These are phyloP conservation scores for Falco concolor DNA, from an alignment of 2,797 vertebrate species.

Conservation along the genomic window DNA sequence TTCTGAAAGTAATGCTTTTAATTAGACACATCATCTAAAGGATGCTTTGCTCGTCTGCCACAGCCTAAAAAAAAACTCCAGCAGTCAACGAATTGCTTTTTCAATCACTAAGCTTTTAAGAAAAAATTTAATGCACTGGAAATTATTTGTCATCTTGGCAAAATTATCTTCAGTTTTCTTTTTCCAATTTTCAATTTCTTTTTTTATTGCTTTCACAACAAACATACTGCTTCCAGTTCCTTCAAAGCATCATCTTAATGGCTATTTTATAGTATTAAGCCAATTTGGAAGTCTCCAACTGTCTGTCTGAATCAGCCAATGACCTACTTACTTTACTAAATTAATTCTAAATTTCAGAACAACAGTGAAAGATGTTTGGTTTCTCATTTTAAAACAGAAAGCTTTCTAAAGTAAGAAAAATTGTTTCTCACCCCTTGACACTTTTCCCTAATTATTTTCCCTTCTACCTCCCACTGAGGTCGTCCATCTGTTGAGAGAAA, in stretches of 20 bases:
- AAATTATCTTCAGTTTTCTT: neutral
- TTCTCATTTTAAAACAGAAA: neutral
- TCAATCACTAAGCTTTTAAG: neutral
- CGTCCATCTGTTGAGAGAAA: constrained; percentile 87
- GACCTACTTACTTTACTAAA: neutral
- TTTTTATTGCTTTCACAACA: neutral
- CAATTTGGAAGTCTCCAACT: neutral
- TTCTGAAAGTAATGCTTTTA: neutral
- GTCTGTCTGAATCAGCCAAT: neutral
- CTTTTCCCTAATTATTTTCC: constrained; percentile 92
- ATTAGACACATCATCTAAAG: neutral
- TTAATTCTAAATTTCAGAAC: neutral
- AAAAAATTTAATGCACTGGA: neutral
- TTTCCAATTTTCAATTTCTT: neutral
- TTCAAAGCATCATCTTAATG: constrained; percentile 1
- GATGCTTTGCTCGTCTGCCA: neutral
- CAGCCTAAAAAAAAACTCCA: neutral
- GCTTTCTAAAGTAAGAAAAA: constrained; percentile 51
- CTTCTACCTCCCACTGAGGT: constrained; percentile 98
- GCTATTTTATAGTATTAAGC: neutral
- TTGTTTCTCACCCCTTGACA: constrained; percentile 88
- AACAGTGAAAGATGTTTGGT: neutral
- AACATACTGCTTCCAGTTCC: neutral
- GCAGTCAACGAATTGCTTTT: neutral
- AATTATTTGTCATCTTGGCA: neutral